A percentile compares a stretch with the other conserved stretches of the same genome.
Evolutionary conservation across 2,888 invertebrate genomes (phyloP).

Genomic region (Stegophylla sp.): DNA sequence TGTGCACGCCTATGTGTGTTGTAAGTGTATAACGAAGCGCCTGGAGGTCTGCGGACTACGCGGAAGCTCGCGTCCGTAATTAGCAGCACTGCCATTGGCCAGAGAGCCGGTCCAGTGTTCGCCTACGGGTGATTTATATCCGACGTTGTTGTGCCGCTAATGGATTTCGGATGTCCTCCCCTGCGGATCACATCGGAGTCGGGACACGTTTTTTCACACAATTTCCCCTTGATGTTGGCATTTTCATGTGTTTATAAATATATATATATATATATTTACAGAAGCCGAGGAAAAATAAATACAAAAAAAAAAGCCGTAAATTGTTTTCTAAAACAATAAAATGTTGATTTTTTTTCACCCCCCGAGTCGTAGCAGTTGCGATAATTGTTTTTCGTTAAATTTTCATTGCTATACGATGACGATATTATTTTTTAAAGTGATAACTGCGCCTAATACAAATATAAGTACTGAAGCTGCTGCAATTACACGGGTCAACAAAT

Average conservation of each 20-base stretch:
- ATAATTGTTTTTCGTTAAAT: no score
- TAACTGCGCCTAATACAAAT: no score
- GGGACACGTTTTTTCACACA: constrained; percentile 44
- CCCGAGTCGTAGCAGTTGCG: no score
- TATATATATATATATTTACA: not conserved
- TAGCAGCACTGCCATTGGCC: constrained; percentile 7
- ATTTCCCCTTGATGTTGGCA: not conserved
- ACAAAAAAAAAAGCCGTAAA: not conserved
- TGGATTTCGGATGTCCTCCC: constrained; percentile 52
- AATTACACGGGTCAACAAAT: no score
- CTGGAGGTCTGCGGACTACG: not conserved
- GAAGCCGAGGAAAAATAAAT: not conserved
- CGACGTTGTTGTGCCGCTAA: constrained; percentile 13
- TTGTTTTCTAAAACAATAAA: not conserved
- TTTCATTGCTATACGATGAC: no score
- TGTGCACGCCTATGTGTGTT: not conserved
- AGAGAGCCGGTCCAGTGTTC: constrained; percentile 22
- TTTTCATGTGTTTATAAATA: not conserved
- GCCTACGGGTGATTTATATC: constrained; percentile 36
- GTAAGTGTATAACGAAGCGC: not conserved
- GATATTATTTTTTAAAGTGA: no score
- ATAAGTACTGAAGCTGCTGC: no score
- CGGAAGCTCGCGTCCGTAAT: not conserved
- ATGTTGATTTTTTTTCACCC: no score
- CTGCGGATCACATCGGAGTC: constrained; percentile 20